Evolutionary conservation across 2,113 vertebrate genomes (phyloP).

Genomic region (Tyto alba): DNA sequence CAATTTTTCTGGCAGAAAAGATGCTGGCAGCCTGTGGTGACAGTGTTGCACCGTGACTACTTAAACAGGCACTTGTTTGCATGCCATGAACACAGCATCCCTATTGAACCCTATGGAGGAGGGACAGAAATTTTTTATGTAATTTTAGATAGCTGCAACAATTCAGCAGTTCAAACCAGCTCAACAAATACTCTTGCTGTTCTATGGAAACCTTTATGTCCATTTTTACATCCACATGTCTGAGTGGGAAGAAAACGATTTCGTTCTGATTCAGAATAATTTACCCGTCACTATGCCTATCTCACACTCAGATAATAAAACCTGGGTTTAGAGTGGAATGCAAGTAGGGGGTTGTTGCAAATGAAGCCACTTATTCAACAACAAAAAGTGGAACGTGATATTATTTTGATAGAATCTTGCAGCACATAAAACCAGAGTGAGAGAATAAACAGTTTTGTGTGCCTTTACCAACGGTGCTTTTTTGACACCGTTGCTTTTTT

Average conservation of each 20-base stretch:
- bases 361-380: slow-evolving; percentile 14
- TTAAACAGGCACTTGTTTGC: background rate
- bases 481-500: background rate
- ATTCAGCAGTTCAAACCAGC: background rate
- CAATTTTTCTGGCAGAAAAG: background rate
- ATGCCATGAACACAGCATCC: rapidly evolving
- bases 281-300: background rate
- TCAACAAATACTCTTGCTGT: background rate
- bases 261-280: slow-evolving; percentile 22
- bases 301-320: background rate
- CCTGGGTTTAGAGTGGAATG: background rate
- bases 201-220: background rate
- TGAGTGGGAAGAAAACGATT: background rate
- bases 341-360: slow-evolving; percentile 5
- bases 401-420: background rate
- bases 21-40: background rate
- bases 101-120: background rate
- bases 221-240: background rate
- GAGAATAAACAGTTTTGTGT: background rate
- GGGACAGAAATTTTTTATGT: background rate
- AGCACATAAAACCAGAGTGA: background rate
- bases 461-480: background rate
- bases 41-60: rapidly evolving
- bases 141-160: background rate
- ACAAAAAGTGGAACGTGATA: background rate